Base-by-base conservation (phyloP, 2,888 invertebrate species). In the Ophion costatus region DNA sequence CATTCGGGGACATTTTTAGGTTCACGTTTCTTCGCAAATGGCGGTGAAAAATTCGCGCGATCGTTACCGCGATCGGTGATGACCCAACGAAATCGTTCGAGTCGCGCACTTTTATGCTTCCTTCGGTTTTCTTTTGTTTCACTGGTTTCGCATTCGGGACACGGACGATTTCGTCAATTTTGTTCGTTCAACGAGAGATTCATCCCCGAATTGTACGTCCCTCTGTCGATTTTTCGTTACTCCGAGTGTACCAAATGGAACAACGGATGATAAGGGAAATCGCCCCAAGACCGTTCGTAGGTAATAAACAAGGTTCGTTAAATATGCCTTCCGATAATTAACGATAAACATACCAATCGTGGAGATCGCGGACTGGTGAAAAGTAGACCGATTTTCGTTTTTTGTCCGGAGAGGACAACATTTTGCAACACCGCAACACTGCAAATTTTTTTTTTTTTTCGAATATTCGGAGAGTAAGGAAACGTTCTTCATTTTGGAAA, bases 61-160 rank as follows among this genome's bases (percentile, higher is more conserved):
- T 71, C 70, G 70, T 79, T 22, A 14, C 22, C 81, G 51, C 81
- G 51, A n/a, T 67, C 63, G 51, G 56, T 45, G 80, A 57, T 45
- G 64, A 69, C 64, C 22, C 67, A 71, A 76, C 73, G 67, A 79
- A 45, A 82, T 76, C 75, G 71, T 76, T 83, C 67, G 76, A 81
- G 76, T 51, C 85, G 57, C 85, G 82, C 85, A 85, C 85, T 84
- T 75, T 70, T 71, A 11, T 75, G 33, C 51, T 11, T 63, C 57
- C 64, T 80, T 64, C 17, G 38, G 74, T 69, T 33, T 2, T 24
- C 45, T 64, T 51, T 71, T 70, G 10, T 63, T 85, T 85, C 82
- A 85, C 85, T 82, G 82, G 85, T 85, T 80, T 82, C 75, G 85
- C 76, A 80, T 82, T 85, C 80, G 80, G 67, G 76, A 82, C 67